Evolutionary conservation across 2,888 invertebrate species (phyloP).

Genomic region (Dynastes grantii): DNA sequence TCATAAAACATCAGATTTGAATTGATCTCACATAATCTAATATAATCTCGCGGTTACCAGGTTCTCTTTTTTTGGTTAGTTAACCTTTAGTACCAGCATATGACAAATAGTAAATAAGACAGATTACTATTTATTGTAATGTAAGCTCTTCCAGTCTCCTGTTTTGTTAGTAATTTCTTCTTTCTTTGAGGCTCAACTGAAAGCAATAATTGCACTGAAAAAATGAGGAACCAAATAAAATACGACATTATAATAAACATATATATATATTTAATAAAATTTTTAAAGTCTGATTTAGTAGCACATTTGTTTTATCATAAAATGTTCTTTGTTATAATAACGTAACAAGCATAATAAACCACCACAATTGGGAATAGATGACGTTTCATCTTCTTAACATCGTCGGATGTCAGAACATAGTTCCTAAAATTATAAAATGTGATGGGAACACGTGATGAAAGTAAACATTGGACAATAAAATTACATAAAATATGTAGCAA

Average conservation of each 20-base stretch:
- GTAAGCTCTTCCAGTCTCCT: not conserved
- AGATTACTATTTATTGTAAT: no score
- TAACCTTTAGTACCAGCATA: no score
- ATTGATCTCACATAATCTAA: no score
- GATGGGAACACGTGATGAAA: conserved; percentile 41
- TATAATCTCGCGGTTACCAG: no score
- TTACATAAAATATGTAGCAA: conserved; percentile 62
- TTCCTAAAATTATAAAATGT: conserved; percentile 31
- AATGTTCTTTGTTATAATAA: conserved; percentile 40
- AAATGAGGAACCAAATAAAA: conserved; percentile 69
- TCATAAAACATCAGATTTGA: no score
- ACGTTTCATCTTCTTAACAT: not conserved
- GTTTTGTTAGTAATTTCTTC: not conserved
- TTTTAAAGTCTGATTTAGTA: conserved; percentile 49
- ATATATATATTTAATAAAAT: conserved; percentile 51
- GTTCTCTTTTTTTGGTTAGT: no score
- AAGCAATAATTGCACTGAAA: conserved; percentile 95
- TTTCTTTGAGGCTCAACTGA: conserved; percentile 86
- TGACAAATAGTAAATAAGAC: no score
- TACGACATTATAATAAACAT: conserved; percentile 48
- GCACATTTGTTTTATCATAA: conserved; percentile 50
- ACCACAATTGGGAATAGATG: conserved; percentile 45
- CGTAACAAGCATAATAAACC: conserved; percentile 46
- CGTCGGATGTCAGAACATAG: not conserved
- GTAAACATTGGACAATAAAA: conserved; percentile 55